These are phyloP conservation scores for Nomada flava DNA, from an alignment of 2,888 invertebrate species.

Conservation along the genomic window DNA sequence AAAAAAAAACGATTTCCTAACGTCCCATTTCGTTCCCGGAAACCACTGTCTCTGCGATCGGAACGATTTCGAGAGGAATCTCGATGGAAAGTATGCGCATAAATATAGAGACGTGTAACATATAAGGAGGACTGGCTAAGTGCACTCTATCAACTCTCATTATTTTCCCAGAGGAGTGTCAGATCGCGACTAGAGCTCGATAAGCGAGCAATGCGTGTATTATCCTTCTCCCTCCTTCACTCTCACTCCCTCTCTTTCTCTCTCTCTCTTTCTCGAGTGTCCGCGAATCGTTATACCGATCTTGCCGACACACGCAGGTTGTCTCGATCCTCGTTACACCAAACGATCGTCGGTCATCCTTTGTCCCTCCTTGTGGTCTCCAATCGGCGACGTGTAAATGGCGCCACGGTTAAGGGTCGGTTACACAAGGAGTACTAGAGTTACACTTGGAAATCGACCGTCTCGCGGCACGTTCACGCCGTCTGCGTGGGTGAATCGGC, in stretches of 20 bases:
- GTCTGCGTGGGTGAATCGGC: constrained; percentile 29
- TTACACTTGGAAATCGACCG: constrained; percentile 51
- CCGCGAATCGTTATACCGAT: constrained; percentile 60
- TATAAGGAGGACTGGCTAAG: constrained; percentile 53
- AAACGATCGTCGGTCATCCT: constrained; percentile 5
- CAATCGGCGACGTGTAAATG: constrained; percentile 48
- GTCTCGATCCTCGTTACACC: constrained; percentile 56
- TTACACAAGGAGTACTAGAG: constrained; percentile 54
- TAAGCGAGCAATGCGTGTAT: constrained; percentile 72
- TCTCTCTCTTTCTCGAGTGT: constrained; percentile 5
- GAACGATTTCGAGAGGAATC: constrained; percentile 35
- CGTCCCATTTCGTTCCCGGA: constrained; percentile 23
- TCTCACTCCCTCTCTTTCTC: neutral
- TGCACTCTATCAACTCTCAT: constrained; percentile 61
- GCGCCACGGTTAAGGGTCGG: constrained; percentile 61
- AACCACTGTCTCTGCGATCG: constrained; percentile 15
- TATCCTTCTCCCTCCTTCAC: constrained; percentile 31
- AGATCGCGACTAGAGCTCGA: constrained; percentile 59
- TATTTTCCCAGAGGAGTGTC: constrained; percentile 54
- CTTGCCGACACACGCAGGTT: constrained; percentile 70
- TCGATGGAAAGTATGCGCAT: constrained; percentile 34
- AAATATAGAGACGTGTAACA: constrained; percentile 39
- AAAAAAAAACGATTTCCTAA: no score
- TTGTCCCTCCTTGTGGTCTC: constrained; percentile 11
- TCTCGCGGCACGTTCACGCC: constrained; percentile 26